phyloP scores from a whole-genome alignment of 2,113 vertebrate genomes.

The Erythrocercus mccallii region DNA sequence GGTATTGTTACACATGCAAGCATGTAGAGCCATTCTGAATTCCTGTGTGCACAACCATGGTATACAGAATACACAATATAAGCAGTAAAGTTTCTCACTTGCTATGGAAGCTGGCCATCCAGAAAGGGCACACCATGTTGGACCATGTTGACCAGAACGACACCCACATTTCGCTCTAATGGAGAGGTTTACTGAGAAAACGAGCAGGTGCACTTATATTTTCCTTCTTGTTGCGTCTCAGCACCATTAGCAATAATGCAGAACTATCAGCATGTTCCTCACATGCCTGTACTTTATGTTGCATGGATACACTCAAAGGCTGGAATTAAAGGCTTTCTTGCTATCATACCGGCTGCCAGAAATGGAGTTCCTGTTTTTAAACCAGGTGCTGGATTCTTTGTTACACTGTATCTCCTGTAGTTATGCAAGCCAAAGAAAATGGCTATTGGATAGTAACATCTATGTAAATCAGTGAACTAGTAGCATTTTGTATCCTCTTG shows the following conservation, averaged over 20 bases:
- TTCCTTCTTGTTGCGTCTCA: neutral
- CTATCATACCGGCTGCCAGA: neutral
- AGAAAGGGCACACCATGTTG: neutral
- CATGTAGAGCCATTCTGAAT: neutral
- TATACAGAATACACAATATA: neutral
- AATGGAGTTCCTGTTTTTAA: conserved; percentile 22
- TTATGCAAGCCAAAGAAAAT: neutral
- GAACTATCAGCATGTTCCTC: conserved; percentile 8
- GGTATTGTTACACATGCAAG: neutral
- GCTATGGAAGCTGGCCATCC: neutral
- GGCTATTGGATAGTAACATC: neutral
- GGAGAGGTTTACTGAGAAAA: neutral
- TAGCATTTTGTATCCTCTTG: neutral
- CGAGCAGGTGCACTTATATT: neutral
- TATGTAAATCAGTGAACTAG: neutral
- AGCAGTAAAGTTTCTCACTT: neutral
- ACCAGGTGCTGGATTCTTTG: neutral
- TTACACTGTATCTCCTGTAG: neutral
- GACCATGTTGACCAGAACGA: neutral
- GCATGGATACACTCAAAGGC: conserved; percentile 30
- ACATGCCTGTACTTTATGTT: neutral
- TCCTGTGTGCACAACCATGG: neutral
- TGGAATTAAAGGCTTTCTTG: conserved; percentile 32
- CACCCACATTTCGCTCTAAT: neutral
- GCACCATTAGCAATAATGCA: neutral